Base-by-base conservation (phyloP, 2,113 vertebrate genomes). In the Atrichornis clamosus region DNA sequence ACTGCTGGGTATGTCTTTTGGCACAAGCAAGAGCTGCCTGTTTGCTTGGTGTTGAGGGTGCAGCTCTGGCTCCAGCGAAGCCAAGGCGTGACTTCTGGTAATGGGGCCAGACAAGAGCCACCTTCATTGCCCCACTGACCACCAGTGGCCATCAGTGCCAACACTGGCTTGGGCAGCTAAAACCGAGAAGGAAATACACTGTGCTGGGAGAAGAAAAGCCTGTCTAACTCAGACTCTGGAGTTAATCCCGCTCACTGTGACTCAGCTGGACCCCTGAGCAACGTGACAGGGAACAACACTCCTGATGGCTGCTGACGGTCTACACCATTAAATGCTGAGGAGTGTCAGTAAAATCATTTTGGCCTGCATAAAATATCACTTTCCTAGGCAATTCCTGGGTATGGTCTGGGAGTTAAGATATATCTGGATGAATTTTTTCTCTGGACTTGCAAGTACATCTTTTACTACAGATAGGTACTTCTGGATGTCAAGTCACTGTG, bases 211-310 rank as follows among this genome's bases (percentile, higher is more conserved):
- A 33, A 67, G 60, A 84, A 75, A 26, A 41, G 20, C 27, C 47
- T 30, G 6, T 39, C 63, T 72, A 6, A 72, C 10, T 32, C 24
- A 64, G 67, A 16, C 55, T 89, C 49, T 81, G 52, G 39, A 78
- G 50, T 24, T 47, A 68, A 67, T 72, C 60, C 35, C 62, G 49
- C 46, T 62, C 17, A 17, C 27, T 13, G 62, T 58, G 86, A 79
- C 52, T 76, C 62, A 85, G 12, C 21, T 23, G 60, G 59, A 56
- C 46, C 14, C 49, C 55, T 24, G 30, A 47, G 56, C 33, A 52
- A 63, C 0, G 22, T 22, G 72, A 20, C 52, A 55, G 35, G n/a
- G 30, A 87, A 41, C 0, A 0, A 22, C 32, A 13, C 14, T 39
- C 33, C 44, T 26, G 7, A 15, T 15, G 49, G 46, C 59, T 59